Evolutionary conservation across 2,113 vertebrate species (phyloP).

Genomic region (Triplophysa dalaica): DNA sequence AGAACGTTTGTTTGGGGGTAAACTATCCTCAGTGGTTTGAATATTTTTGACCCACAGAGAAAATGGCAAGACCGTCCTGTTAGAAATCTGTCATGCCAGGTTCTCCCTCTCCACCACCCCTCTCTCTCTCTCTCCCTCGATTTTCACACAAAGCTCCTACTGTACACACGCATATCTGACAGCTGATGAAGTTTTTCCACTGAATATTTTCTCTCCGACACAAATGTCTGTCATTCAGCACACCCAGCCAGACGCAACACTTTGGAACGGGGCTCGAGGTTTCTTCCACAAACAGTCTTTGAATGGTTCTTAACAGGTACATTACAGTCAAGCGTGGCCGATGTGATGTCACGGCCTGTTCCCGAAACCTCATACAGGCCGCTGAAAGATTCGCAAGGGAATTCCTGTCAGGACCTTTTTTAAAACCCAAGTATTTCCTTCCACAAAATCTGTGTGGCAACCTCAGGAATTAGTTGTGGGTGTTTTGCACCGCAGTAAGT

Average conservation of each 20-base stretch:
- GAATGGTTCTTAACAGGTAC: slow-evolving; percentile 7
- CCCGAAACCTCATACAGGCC: background rate
- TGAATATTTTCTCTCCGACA: slow-evolving; percentile 29
- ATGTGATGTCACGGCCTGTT: slow-evolving; percentile 23
- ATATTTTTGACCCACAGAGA: background rate
- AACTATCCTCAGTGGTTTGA: background rate
- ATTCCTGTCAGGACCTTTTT: background rate
- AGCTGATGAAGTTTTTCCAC: slow-evolving; percentile 42
- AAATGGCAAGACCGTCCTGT: slow-evolving; percentile 29
- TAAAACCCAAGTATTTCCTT: slow-evolving; percentile 25
- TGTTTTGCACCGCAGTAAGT: background rate
- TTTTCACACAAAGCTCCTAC: slow-evolving; percentile 44
- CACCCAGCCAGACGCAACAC: slow-evolving; percentile 8
- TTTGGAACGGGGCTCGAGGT: background rate
- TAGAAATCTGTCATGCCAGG: background rate
- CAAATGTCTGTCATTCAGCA: slow-evolving; percentile 34
- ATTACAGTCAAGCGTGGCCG: background rate
- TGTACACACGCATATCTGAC: slow-evolving; percentile 33
- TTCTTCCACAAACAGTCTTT: slow-evolving; percentile 33
- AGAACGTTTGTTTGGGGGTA: too few relatives aligned
- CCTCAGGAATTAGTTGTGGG: background rate
- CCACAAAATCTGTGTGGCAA: slow-evolving; percentile 21
- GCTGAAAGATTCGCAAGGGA: slow-evolving; percentile 26
- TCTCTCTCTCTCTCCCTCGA: slow-evolving; percentile 16
- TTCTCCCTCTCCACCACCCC: background rate